Evolutionary conservation across 2,888 invertebrate genomes (phyloP).

Genomic region (Melolontha melolontha): DNA sequence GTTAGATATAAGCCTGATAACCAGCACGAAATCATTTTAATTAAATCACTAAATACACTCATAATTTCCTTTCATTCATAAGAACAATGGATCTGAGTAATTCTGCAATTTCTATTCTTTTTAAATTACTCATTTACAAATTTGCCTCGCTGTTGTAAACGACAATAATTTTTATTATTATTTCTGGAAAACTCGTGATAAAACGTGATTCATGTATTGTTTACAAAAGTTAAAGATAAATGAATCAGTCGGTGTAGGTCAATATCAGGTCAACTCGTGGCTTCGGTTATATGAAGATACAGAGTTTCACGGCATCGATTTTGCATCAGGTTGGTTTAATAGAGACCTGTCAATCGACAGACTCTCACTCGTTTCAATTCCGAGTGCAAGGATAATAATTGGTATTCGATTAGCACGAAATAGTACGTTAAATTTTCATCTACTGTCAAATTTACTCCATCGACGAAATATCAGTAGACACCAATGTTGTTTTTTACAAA

Average conservation of each 20-base stretch:
- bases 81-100: conserved; percentile 17
- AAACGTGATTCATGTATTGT: conserved; percentile 29
- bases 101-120: conserved; percentile 13
- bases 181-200: conserved; percentile 24
- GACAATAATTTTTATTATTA: background rate
- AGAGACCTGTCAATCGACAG: conserved; percentile 30
- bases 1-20: too few species aligned
- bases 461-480: conserved; percentile 6
- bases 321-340: conserved; percentile 30
- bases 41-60: background rate
- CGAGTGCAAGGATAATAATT: conserved; percentile 35
- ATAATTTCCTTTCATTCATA: conserved; percentile 22
- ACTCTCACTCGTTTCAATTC: conserved; percentile 32
- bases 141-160: background rate
- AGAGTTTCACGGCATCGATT: conserved; percentile 31
- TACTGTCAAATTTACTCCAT: conserved; percentile 26
- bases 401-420: conserved; percentile 30
- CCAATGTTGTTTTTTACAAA: too few species aligned
- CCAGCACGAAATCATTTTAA: too few species aligned
- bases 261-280: conserved; percentile 26
- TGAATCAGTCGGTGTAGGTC: conserved; percentile 33
- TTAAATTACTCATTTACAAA: conserved; percentile 23
- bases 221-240: conserved; percentile 35
- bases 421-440: conserved; percentile 36
- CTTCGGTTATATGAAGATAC: conserved; percentile 7